phyloP scores from a whole-genome alignment of 2,797 vertebrate species.

The Molossus alvarezi region DNA sequence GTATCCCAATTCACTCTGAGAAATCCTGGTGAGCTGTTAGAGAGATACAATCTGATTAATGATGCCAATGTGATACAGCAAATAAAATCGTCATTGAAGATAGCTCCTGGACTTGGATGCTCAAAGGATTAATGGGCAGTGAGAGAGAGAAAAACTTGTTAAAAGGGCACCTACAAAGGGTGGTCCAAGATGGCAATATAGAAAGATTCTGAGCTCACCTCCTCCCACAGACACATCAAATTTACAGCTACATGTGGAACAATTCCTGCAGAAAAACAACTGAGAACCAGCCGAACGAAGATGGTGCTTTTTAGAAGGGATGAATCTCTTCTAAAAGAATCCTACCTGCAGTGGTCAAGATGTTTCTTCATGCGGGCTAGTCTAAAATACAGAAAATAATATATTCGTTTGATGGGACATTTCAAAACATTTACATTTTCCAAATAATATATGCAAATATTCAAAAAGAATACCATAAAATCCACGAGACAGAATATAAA shows the following conservation, averaged over 20 bases:
- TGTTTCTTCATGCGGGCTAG: not conserved
- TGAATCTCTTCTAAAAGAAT: not conserved
- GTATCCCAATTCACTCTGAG: not conserved
- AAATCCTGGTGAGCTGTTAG: slow-evolving; percentile 25
- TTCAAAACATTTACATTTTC: slow-evolving; percentile 12
- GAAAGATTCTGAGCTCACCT: too few species aligned
- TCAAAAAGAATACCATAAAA: not conserved
- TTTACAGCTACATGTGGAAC: not conserved
- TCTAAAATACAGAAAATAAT: not conserved
- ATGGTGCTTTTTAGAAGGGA: not conserved
- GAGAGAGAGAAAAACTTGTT: not conserved
- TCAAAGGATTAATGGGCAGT: not conserved
- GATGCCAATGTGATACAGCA: not conserved
- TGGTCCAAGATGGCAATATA: not conserved
- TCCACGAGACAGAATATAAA: not conserved
- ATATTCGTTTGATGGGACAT: not conserved
- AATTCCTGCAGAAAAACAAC: not conserved
- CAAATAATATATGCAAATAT: not conserved
- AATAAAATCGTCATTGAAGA: slow-evolving; percentile 46
- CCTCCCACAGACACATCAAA: not conserved
- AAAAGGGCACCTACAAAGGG: not conserved
- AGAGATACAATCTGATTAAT: slow-evolving; percentile 50
- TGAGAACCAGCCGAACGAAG: not conserved
- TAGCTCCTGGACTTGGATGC: not conserved
- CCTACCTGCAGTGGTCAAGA: not conserved